Conservation (phyloP, 2,888 invertebrate genomes). For the Lamellibrachia satsuma region DNA sequence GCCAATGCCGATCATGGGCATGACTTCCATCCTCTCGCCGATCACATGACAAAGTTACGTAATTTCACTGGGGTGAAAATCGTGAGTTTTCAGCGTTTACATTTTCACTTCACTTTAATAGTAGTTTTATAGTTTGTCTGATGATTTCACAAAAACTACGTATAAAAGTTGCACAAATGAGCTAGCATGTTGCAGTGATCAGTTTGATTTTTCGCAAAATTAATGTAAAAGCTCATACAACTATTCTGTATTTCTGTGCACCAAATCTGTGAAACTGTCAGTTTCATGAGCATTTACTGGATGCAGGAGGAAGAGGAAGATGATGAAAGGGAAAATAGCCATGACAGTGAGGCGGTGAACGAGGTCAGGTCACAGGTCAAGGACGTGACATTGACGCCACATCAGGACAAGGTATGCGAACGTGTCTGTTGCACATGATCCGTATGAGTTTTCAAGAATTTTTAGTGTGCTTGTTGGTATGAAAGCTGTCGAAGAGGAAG, state of each 20-base stretch:
- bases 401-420: constrained; percentile 30
- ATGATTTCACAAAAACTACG: too few species aligned
- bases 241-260: not conserved
- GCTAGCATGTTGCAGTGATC: too few species aligned
- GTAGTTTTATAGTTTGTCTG: too few species aligned
- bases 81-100: too few species aligned
- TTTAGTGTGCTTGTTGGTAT: not conserved
- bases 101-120: too few species aligned
- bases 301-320: constrained; percentile 33
- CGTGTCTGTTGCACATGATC: not conserved
- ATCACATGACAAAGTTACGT: too few species aligned
- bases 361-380: constrained; percentile 46
- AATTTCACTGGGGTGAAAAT: too few species aligned
- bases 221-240: too few species aligned
- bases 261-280: not conserved
- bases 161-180: too few species aligned
- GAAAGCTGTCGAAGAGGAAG: not conserved
- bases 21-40: too few species aligned
- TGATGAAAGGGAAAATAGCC: constrained; percentile 47
- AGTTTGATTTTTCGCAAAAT: too few species aligned
- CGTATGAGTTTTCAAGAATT: not conserved
- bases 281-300: not conserved
- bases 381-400: constrained; percentile 51
- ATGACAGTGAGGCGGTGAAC: constrained; percentile 38
- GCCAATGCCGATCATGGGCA: too few species aligned